Conservation (phyloP, 2,888 invertebrate species). For the Coronaproctus castanopsis region DNA sequence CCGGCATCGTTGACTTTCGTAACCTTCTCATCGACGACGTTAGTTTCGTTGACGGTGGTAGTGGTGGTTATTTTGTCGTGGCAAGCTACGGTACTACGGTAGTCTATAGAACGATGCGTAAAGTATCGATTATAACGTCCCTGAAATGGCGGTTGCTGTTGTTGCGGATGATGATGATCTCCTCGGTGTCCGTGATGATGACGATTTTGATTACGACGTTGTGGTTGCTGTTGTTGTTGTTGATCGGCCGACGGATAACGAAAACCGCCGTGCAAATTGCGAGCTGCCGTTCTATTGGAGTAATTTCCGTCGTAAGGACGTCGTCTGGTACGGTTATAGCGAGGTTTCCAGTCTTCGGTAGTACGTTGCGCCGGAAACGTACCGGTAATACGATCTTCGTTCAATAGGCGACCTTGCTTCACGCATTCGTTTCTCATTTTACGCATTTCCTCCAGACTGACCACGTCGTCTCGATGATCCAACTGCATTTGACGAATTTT, state of each 20-base stretch:
- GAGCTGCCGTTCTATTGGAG: no score
- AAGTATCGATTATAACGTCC: no score
- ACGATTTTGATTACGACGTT: slow-evolving; percentile 8
- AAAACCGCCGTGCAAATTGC: slow-evolving; percentile 8
- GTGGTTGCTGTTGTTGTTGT: slow-evolving; percentile 14
- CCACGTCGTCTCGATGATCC: background rate
- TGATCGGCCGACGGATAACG: slow-evolving; percentile 15
- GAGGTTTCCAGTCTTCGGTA: background rate
- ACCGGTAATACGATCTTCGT: background rate
- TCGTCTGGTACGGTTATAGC: slow-evolving; percentile 2
- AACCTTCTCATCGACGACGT: no score
- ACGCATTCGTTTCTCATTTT: background rate
- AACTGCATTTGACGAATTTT: background rate
- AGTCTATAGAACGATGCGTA: no score
- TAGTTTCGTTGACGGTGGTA: no score
- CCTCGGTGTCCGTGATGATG: slow-evolving; percentile 21
- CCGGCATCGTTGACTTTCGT: no score
- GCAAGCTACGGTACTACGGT: no score
- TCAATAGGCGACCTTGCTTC: background rate
- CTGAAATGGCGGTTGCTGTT: slow-evolving; percentile 20
- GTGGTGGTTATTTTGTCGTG: no score
- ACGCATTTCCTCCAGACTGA: background rate
- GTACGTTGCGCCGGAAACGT: background rate
- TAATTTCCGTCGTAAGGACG: no score
- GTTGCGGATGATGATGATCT: slow-evolving; percentile 22